Conservation (phyloP, 1,140 invertebrate species). For the Drosophila littoralis region DNA sequence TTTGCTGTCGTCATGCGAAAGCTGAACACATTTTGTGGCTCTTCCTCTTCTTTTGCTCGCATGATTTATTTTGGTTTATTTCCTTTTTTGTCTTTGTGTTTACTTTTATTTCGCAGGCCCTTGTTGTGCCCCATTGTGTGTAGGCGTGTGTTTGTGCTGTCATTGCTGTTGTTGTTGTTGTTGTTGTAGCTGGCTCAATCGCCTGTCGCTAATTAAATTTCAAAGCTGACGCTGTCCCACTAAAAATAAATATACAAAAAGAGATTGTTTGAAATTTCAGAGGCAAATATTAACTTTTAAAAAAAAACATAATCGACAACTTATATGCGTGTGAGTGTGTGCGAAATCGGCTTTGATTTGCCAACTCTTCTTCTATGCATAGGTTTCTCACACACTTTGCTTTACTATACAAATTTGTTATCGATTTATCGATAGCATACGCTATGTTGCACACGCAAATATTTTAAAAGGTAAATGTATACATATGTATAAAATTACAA, state of each 20-base stretch:
- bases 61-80: constrained; percentile 41
- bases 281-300: constrained; percentile 35
- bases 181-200: constrained; percentile 55
- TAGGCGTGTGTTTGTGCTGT: constrained; percentile 25
- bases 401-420: not conserved
- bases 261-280: constrained; percentile 44
- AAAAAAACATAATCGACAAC: constrained; percentile 24
- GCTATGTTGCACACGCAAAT: too few relatives aligned
- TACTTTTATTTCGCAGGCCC: constrained; percentile 44
- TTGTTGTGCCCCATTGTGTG: constrained; percentile 7
- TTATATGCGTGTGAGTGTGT: not conserved
- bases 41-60: constrained; percentile 26
- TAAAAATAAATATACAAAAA: constrained; percentile 77
- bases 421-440: not conserved
- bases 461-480: not conserved
- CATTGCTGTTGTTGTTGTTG: constrained; percentile 30
- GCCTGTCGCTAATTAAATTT: constrained; percentile 79
- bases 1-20: constrained; percentile 74
- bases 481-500: not conserved
- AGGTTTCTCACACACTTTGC: not conserved
- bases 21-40: constrained; percentile 40
- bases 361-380: constrained; percentile 1
- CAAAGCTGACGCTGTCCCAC: constrained; percentile 68
- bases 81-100: constrained; percentile 27
- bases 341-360: not conserved